Conservation (phyloP, 2,113 vertebrate species). For the Cyrtonyx montezumae region DNA sequence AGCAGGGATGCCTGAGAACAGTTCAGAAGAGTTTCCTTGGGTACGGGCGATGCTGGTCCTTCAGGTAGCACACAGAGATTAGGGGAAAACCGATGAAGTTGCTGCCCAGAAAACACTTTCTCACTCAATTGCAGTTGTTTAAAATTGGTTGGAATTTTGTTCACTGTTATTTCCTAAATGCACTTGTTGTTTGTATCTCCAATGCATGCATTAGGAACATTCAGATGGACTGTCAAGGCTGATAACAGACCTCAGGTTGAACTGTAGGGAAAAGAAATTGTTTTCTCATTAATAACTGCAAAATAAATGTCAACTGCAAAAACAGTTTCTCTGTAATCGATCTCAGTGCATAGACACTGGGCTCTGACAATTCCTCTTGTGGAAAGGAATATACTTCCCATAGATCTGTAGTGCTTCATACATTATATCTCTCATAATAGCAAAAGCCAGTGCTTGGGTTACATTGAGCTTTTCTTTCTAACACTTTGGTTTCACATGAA, state of each 20-base stretch:
- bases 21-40: not conserved
- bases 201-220: not conserved
- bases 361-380: slow-evolving; percentile 50
- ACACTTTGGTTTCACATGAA: slow-evolving; percentile 48
- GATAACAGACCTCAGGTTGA: slow-evolving; percentile 60
- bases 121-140: not conserved
- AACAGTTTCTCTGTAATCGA: slow-evolving; percentile 57
- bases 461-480: slow-evolving; percentile 58
- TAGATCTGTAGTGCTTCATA: slow-evolving; percentile 65
- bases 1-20: not conserved
- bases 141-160: not conserved
- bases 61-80: not conserved
- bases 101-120: not conserved
- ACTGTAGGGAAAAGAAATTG: slow-evolving; percentile 51
- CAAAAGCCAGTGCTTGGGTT: slow-evolving; percentile 48
- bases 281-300: slow-evolving; percentile 67
- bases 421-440: slow-evolving; percentile 61
- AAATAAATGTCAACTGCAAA: slow-evolving; percentile 68
- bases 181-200: not conserved
- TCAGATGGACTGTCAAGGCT: not conserved
- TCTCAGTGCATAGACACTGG: slow-evolving; percentile 45
- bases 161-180: not conserved
- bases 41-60: not conserved
- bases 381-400: slow-evolving; percentile 59
- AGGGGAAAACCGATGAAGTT: not conserved